A percentile compares a stretch with the other conserved stretches of the same genome.
Conservation (phyloP, 1,140 invertebrate species). For the Brachionus paranguensis region DNA sequence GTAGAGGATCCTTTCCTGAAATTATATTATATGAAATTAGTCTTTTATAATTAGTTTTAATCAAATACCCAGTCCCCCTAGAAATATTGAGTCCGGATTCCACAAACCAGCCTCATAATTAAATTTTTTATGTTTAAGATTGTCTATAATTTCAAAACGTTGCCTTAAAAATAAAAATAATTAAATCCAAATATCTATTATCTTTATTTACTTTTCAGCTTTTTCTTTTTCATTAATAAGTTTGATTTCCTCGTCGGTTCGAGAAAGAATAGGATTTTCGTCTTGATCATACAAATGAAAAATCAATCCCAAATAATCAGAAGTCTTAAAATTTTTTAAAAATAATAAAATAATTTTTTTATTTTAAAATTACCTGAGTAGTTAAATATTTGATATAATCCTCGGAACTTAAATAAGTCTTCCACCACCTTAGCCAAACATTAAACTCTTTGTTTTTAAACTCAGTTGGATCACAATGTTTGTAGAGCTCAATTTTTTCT, state of each 20-base stretch:
- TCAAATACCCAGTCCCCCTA: constrained; percentile 47
- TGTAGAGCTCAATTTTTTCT: constrained; percentile 38
- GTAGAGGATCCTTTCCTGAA: constrained; percentile 48
- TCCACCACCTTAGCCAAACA: constrained; percentile 53
- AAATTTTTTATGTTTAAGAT: constrained; percentile 47
- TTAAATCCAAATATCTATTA: neutral
- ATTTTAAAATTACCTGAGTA: constrained; percentile 46
- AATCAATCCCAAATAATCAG: constrained; percentile 52
- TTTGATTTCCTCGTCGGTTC: neutral
- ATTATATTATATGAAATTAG: neutral
- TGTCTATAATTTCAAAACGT: constrained; percentile 46
- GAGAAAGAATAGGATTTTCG: neutral
- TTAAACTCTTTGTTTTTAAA: constrained; percentile 38
- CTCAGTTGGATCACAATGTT: constrained; percentile 21
- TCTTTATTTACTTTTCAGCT: neutral
- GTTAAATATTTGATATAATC: constrained; percentile 55
- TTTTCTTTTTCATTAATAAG: constrained; percentile 5
- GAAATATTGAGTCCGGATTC: constrained; percentile 53
- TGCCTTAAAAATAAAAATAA: constrained; percentile 42
- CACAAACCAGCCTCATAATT: constrained; percentile 52
- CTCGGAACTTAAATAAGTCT: constrained; percentile 50
- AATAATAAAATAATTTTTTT: neutral
- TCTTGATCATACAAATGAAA: constrained; percentile 53
- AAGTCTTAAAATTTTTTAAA: constrained; percentile 46
- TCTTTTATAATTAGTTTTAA: neutral